Base-by-base conservation (phyloP, 1,140 invertebrate species). In the Dinoponera quadriceps region DNA sequence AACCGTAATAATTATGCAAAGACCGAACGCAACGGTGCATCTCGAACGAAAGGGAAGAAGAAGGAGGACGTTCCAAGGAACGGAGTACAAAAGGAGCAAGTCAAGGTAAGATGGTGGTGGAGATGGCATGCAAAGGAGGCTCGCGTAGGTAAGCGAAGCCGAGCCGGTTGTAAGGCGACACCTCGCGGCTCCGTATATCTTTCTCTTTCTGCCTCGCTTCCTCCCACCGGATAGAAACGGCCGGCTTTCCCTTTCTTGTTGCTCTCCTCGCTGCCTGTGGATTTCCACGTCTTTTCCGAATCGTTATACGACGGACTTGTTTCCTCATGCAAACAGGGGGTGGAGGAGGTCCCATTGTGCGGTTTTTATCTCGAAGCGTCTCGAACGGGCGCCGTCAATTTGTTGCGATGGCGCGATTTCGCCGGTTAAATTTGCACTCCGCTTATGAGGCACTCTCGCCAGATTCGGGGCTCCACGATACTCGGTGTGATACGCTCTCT, bases 141-240 rank as follows among this genome's bases (percentile, higher is more conserved):
- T 93, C 91, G 92, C 92, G 91, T 92, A 91, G 91, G 91, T 92
- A 93, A 93, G 91, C 88, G 91, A 93, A 93, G n/a, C 91, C 91
- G 91, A 94, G 93, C 92, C 93, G 93, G 94, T 94, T 94, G 93
- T 94, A 94, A 94, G 93, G 91, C 93, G 93, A 94, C 93, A 94
- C 93, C 93, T 94, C 92, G 88, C 84, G 88, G 88, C 87, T 91
- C 89, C 86, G 85, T 88, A 91, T 89, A 90, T 89, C 90, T 90
- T 87, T 90, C 87, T 90, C 88, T 85, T 84, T 88, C 87, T 90
- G 82, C 74, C 74, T 88, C 77, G 69, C 75, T 77, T 57, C 29
- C 55, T 71, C 62, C 82, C 44, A 22, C 59, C 54, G 59, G 63
- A 48, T 62, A 68, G 55, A 78, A 85, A 82, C 77, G 62, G 72